Evolutionary conservation across 1,140 invertebrate species (phyloP), one percentile per base, ranked within the genome.

Genomic region (Tigriopus japonicus): DNA sequence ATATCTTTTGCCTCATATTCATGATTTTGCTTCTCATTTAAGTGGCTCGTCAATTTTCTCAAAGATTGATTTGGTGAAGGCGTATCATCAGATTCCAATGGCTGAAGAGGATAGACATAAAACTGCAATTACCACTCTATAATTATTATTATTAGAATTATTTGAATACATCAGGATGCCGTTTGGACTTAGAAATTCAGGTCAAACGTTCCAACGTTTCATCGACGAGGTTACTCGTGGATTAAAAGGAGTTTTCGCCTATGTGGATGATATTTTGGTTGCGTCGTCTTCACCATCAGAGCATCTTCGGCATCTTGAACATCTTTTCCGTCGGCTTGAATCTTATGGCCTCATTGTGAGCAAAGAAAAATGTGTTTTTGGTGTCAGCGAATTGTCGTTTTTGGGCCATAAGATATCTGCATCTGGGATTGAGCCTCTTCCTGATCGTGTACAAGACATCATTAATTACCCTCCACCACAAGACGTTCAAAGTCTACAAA

Each of bases 201-300:
- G 68, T 0, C 70, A 73, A 45, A 70, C 71, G 0, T 79, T 77
- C 63, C 72, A 77, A 65, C 28, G 9, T 35, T 35, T 35, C 9
- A 35, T 35, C 28, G 28, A 35, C 28, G 28, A 35, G 9, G 66
- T 75, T 1, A 65, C 75, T 1, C 7, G 64, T 51, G 71, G 66
- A 12, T 62, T 69, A 12, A 40, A 53, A 0, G 42, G 41, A 6
- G 63, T 43, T 12, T 62, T 54, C 52, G 42, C 69, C 0, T 79
- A 76, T 63, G 58, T 79, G 0, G 77, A 80, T 63, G 78, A 79
- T 64, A 71, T 81, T 41, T 66, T 78, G 1, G 65, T 79, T 5
- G 73, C 67, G 43, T 63, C 60, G 6, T 49, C 62, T 10, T 62
- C 56, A 42, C 64, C 64, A 41, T 63, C 66, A 7, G 28, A 55